Conservation (phyloP, 1,140 invertebrate genomes). For the Drosophila quadrilineata region DNA sequence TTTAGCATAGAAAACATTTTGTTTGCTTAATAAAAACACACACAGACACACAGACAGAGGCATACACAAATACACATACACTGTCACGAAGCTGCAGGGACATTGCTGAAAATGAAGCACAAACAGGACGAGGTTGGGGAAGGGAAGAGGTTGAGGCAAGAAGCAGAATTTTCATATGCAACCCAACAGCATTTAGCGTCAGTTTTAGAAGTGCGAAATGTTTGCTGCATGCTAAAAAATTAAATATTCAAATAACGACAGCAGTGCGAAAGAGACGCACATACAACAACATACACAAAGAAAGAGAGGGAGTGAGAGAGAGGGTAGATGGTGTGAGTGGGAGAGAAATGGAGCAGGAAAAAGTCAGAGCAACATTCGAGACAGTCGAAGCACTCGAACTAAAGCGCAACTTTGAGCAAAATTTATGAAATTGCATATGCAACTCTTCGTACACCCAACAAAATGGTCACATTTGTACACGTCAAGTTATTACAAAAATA, state of each 20-base stretch:
- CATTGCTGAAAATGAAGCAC: background rate
- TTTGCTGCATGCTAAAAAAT: constrained; percentile 75
- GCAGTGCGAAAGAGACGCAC: background rate
- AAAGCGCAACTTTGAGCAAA: constrained; percentile 43
- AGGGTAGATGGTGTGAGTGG: too few relatives aligned
- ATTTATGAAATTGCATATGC: constrained; percentile 43
- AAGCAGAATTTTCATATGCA: too few relatives aligned
- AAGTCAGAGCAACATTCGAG: background rate
- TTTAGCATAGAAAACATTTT: constrained; percentile 62
- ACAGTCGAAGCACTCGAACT: constrained; percentile 50
- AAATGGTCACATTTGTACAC: constrained; percentile 25
- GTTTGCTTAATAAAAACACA: constrained; percentile 62
- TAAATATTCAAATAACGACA: constrained; percentile 72
- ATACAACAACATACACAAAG: background rate
- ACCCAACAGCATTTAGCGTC: constrained; percentile 57
- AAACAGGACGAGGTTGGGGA: background rate
- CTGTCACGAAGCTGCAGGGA: background rate
- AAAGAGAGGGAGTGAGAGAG: background rate
- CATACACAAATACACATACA: constrained; percentile 7
- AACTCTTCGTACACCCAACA: constrained; percentile 27
- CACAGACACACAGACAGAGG: constrained; percentile 15
- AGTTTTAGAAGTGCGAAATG: constrained; percentile 71
- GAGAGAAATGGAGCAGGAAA: background rate
- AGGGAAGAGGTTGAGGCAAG: background rate
- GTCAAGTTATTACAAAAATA: too few relatives aligned